Base-by-base conservation (phyloP, 1,140 invertebrate genomes). In the Caenorhabditis inopinata region DNA sequence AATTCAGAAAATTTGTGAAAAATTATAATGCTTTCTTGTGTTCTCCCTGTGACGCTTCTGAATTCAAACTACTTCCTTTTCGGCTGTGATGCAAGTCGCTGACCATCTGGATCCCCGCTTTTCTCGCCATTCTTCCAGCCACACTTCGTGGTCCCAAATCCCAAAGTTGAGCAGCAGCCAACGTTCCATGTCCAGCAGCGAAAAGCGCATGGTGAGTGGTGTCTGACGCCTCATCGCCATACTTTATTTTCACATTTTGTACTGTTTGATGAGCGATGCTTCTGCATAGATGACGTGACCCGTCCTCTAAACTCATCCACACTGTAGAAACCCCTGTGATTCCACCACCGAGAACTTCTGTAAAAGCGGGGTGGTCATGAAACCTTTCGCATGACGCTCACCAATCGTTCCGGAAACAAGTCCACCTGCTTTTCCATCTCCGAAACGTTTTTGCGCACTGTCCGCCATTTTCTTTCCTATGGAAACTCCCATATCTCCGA, bases 191-290 rank as follows among this genome's bases (percentile, higher is more conserved):
- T 23, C 83, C 83, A 25, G 83, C 83, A 14, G 78, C 82, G 58
- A 83, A 80, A 14, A 84, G 78, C n/a, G 82, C 83, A 47, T 84
- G 82, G 21, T 84, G 68, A 38, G 83, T 83, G 3, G 82, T 84
- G 4, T 58, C 38, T 29, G 83, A 76, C 16, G 83, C 83, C 14
- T 84, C 74, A 16, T 84, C 82, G 32, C 83, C 83, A 29, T 84
- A 83, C 77, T 82, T 83, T 2, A 82, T 29, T 74, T 83, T 79
- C 11, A 84, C 83, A 18, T 58, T 48, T 23, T 78, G 49, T 12
- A 84, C 83, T 14, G 83, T 84, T 73, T 84, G 76, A 48, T 84
- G 76, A 14, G 83, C 83, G 18, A 84, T 84, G 35, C 76, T 76
- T 25, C 73, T 83, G 25, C 73, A 76, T 7, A 84, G 29, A 3